Evolutionary conservation across 2,797 vertebrate genomes (phyloP).

Genomic region (Morelia viridis): DNA sequence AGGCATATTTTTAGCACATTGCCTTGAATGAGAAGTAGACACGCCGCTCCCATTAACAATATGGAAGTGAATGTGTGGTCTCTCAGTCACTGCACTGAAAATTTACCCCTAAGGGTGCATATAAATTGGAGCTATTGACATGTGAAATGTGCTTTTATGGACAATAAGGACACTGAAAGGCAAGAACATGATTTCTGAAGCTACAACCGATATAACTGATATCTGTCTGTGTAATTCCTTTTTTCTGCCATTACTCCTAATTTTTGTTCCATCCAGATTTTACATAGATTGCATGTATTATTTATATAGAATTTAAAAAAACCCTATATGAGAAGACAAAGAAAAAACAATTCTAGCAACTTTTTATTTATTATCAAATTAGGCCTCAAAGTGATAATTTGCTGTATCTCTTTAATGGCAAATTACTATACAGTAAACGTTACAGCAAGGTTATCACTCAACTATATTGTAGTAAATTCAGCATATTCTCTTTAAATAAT

Average conservation of each 20-base stretch:
- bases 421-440: too few relatives aligned
- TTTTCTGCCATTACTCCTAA: conserved; percentile 65
- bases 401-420: conserved; percentile 38
- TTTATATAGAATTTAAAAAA: not conserved
- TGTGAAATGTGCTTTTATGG: conserved; percentile 74
- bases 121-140: conserved; percentile 74
- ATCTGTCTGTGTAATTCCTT: conserved; percentile 64
- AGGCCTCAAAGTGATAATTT: conserved; percentile 50
- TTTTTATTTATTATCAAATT: conserved; percentile 56
- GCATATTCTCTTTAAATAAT: conserved; percentile 48
- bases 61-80: conserved; percentile 59
- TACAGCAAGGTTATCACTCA: conserved; percentile 61
- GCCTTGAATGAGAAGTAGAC: conserved; percentile 51
- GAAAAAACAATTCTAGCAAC: conserved; percentile 51
- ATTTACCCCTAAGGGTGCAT: conserved; percentile 70
- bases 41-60: conserved; percentile 66
- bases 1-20: conserved; percentile 52
- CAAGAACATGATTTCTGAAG: conserved; percentile 66
- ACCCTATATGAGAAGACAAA: not conserved
- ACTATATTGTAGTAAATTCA: conserved; percentile 58
- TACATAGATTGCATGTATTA: conserved; percentile 37
- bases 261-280: conserved; percentile 58
- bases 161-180: conserved; percentile 64
- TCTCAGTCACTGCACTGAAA: conserved; percentile 65
- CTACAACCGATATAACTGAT: conserved; percentile 53